Evolutionary conservation across 2,888 invertebrate genomes (phyloP).

Genomic region (Trichopria drosophilae): DNA sequence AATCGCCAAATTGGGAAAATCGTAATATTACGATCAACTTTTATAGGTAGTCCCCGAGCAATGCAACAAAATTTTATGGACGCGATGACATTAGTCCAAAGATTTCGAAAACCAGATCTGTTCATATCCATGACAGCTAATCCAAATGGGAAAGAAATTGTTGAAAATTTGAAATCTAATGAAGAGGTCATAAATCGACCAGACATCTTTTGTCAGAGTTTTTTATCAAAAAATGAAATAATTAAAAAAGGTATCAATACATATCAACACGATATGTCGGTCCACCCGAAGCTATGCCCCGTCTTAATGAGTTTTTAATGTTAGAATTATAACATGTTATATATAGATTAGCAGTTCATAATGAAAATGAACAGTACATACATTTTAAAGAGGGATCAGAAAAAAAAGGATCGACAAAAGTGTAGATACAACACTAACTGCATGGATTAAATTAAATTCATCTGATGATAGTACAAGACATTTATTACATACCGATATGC

Average conservation of each 20-base stretch:
- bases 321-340: too few relatives aligned
- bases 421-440: conserved; percentile 2
- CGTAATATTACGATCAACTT: conserved; percentile 25
- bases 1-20: conserved; percentile 8
- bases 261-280: too few relatives aligned
- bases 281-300: too few relatives aligned
- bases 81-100: conserved; percentile 29
- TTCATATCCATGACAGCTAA: conserved; percentile 25
- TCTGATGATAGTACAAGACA: conserved; percentile 27
- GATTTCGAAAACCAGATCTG: conserved; percentile 14
- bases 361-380: conserved; percentile 21
- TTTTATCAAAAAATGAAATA: too few relatives aligned
- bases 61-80: conserved; percentile 30
- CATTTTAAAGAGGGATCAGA: not conserved
- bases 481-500: conserved; percentile 29
- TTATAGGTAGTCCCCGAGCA: conserved; percentile 25
- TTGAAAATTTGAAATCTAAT: conserved; percentile 19
- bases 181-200: conserved; percentile 28
- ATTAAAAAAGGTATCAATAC: too few relatives aligned
- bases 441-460: conserved; percentile 18
- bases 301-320: too few relatives aligned
- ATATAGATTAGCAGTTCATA: conserved; percentile 18
- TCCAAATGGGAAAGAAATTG: conserved; percentile 26
- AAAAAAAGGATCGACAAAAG: conserved; percentile 3
- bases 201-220: too few relatives aligned